These are phyloP conservation scores for Nomada ferruginata DNA, from an alignment of 2,888 invertebrate species.

Conservation along the genomic window DNA sequence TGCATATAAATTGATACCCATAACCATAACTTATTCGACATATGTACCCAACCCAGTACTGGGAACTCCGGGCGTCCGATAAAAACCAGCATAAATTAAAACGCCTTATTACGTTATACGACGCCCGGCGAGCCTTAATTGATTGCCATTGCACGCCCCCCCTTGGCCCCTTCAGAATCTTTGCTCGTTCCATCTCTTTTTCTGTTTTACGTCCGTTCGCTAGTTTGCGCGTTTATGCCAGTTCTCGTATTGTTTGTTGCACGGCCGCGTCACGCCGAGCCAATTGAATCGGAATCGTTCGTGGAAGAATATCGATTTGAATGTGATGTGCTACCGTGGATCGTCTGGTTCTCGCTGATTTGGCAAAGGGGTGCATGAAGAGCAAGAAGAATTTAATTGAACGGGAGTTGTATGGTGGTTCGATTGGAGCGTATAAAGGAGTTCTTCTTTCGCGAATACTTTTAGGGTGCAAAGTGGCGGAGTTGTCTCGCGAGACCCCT, in stretches of 20 bases:
- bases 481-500: too few relatives aligned
- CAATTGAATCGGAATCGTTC: constrained; percentile 18
- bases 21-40: constrained; percentile 73
- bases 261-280: neutral
- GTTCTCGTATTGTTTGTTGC: constrained; percentile 12
- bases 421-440: neutral
- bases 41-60: constrained; percentile 68
- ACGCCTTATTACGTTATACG: constrained; percentile 71
- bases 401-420: neutral
- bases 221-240: neutral
- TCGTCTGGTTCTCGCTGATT: neutral
- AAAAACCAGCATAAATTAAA: constrained; percentile 73
- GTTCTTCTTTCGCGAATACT: neutral
- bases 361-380: too few relatives aligned
- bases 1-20: constrained; percentile 76
- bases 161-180: constrained; percentile 15
- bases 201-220: neutral
- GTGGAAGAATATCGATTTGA: constrained; percentile 24
- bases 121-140: constrained; percentile 67
- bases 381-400: neutral
- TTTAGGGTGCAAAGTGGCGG: too few relatives aligned
- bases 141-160: constrained; percentile 61
- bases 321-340: constrained; percentile 17
- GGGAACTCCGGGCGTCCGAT: constrained; percentile 72
- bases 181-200: constrained; percentile 4